phyloP scores from a whole-genome alignment of 2,113 vertebrate species.

The Nettapus auritus region DNA sequence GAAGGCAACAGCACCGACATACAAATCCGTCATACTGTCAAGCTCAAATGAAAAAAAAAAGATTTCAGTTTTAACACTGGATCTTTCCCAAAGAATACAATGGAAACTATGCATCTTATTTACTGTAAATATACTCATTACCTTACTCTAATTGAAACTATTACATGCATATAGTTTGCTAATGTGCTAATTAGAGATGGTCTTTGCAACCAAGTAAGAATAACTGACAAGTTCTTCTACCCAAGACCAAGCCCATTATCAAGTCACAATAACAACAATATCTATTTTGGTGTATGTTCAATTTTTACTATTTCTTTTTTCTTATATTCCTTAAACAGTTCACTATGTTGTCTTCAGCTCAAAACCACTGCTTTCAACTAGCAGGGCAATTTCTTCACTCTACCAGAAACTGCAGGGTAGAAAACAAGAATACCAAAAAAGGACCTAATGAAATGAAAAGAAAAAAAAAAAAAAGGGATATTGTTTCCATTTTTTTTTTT shows the following conservation, averaged over 20 bases:
- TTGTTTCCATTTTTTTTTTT: not conserved
- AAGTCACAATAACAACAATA: too few species aligned
- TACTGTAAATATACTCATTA: not conserved
- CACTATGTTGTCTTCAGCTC: not conserved
- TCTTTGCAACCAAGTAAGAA: not conserved
- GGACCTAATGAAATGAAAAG: not conserved
- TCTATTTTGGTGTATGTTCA: too few species aligned
- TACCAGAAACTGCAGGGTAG: not conserved
- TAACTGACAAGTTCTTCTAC: not conserved
- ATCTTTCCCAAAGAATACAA: not conserved
- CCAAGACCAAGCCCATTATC: too few species aligned
- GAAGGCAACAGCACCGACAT: not conserved
- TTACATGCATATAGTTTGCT: not conserved
- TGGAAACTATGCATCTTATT: not conserved
- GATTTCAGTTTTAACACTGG: not conserved
- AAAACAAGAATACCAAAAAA: not conserved
- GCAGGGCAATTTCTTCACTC: not conserved
- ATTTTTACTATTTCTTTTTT: not conserved
- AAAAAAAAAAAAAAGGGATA: too few species aligned
- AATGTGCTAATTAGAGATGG: rapidly evolving
- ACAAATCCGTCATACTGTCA: not conserved
- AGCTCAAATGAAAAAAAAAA: not conserved
- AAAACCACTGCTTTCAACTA: not conserved
- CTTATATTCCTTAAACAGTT: not conserved
- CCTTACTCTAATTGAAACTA: not conserved